Base-by-base conservation (phyloP, 1,140 invertebrate genomes). In the Drosophila sulfurigaster region DNA sequence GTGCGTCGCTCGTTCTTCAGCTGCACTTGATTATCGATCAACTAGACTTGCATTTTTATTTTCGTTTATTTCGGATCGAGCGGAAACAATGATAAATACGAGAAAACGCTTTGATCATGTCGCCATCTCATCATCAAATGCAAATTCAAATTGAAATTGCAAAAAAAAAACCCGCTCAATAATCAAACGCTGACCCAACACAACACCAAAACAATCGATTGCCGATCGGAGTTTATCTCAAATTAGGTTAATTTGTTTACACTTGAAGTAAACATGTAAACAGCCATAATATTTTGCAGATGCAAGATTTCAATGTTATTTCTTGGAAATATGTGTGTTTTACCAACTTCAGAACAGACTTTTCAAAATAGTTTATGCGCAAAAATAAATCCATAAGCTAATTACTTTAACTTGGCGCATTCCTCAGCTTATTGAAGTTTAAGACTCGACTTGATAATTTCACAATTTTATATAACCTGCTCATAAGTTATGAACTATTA, bases 61-160 rank as follows among this genome's bases (percentile, higher is more conserved):
- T 15, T 49, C 3, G 43, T n/a, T 25, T 43, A 8, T 54, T 15
- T 41, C n/a, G 16, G 35, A 11, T 54, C 35, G 59, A 73, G 41
- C 75, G 85, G 81, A 81, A 88, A 52, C 65, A 68, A 25, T 25
- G 20, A 88, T 81, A 89, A 88, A 89, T 78, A 78, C 64, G 67
- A 56, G 41, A 62, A 54, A 68, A 56, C 71, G 57, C 71, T 74
- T 74, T 74, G 71, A 74, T 74, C 83, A 32, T 32, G 32, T 76
- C 77, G 77, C 82, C 80, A 79, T 88, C 57, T 75, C 78, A 75
- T 70, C 80, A 25, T 25, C 20, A 25, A 25, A 25, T 25, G 20
- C 20, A 81, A 88, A 89, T 83, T 85, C 62, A 73, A 75, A 71
- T 46, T 51, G 78, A 51, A 54, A 52, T 67, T 62, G 71, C 63